Base-by-base conservation (phyloP, 2,113 vertebrate species). In the Trochalopteron elliotii region DNA sequence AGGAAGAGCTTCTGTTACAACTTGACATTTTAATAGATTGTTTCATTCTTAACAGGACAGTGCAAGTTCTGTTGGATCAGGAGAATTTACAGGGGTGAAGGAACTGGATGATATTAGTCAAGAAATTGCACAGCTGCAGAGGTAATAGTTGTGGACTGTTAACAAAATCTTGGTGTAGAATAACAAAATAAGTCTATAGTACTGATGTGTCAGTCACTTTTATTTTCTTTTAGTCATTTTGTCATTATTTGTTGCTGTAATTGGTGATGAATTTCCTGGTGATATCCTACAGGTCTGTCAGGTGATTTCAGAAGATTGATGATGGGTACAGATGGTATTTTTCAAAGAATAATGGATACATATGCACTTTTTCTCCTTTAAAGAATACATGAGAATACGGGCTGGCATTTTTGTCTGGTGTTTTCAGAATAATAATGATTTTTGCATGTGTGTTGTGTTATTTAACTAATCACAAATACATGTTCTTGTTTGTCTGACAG, bases 81-180 rank as follows among this genome's bases (percentile, higher is more conserved):
- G 99, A 37, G 99, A 99, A 83, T 99, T 99, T 85, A 99, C 98
- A 11, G 99, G 99, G 6, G 98, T 99, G 94, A 99, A 99, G 90
- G 99, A 99, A 78, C 98, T 99, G 64, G 99, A 99, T 63, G 99
- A 99, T 82, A 99, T 99, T 72, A 99, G 99, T 89, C 99, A 99
- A 92, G 99, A 99, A 97, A 99, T 99, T 7, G 98, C 98, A 17
- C 99, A 99, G 96, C 93, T 99, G 50, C 99, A 99, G 94, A 99
- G 99, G 99, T 99, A 96, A 97, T 23, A 5, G 30, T 40, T 50
- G 60, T 40, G 31, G 19, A 23, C 11, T 17, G 2, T 37, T 56
- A 53, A 22, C 33, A 69, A 47, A 79, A 61, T 21, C 15, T 10
- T 39, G 44, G 20, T 37, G 33, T 69, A 13, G 22, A 35, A 23